phyloP scores from a whole-genome alignment of 2,888 invertebrate species.

The Prosapia bicincta region DNA sequence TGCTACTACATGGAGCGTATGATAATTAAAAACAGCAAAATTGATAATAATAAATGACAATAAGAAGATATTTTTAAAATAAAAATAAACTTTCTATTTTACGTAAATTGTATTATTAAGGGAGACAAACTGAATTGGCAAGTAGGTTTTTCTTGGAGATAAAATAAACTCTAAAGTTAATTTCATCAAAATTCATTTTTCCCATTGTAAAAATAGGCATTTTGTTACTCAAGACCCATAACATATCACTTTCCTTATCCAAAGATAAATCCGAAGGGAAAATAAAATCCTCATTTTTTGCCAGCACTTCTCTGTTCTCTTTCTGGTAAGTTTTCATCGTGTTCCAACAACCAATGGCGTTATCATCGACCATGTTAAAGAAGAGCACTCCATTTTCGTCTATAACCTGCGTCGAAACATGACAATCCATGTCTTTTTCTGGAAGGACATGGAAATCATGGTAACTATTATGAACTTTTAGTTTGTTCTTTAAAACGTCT shows the following conservation, averaged over 20 bases:
- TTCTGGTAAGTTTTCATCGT: constrained; percentile 56
- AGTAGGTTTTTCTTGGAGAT: neutral
- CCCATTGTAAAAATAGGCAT: constrained; percentile 74
- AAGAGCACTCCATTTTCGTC: constrained; percentile 60
- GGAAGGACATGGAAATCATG: constrained; percentile 52
- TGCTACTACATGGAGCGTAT: too few species aligned
- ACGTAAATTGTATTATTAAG: too few species aligned
- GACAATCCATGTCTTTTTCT: constrained; percentile 62
- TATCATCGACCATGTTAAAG: constrained; percentile 74
- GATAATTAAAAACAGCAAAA: too few species aligned
- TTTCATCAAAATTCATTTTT: constrained; percentile 65
- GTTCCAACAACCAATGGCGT: constrained; percentile 82
- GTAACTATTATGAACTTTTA: constrained; percentile 51
- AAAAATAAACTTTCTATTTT: too few species aligned
- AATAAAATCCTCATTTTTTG: constrained; percentile 68
- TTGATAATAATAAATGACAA: too few species aligned
- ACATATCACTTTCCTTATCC: constrained; percentile 30
- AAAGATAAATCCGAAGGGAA: constrained; percentile 80
- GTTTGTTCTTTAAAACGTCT: constrained; percentile 62
- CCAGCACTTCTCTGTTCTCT: constrained; percentile 58
- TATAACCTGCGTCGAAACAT: constrained; percentile 66
- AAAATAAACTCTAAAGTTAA: constrained; percentile 65
- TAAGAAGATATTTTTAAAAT: too few species aligned
- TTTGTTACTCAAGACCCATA: constrained; percentile 77
- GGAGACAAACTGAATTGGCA: neutral